These are phyloP conservation scores for Poeciliopsis paucimaculata DNA, from an alignment of 2,797 vertebrate species.

Conservation along the genomic window DNA sequence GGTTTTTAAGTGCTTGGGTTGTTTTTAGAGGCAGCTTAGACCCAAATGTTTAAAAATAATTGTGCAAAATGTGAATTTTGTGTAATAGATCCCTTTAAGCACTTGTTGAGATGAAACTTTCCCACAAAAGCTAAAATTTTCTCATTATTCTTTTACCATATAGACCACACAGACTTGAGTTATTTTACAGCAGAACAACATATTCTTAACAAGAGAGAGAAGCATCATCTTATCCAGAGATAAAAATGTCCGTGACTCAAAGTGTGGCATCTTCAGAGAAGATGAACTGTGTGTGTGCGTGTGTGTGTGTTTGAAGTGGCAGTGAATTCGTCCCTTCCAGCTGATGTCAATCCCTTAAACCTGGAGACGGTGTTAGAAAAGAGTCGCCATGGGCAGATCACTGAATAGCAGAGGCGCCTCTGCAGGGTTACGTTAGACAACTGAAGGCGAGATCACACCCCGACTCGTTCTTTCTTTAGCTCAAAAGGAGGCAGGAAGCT, in stretches of 20 bases:
- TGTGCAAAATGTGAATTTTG: no score
- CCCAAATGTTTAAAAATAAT: no score
- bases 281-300: neutral
- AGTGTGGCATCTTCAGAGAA: conserved; percentile 9
- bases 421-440: neutral
- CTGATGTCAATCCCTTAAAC: conserved; percentile 21
- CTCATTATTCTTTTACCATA: neutral
- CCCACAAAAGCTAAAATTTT: neutral
- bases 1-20: neutral
- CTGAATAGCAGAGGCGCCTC: neutral
- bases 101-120: neutral
- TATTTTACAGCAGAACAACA: neutral
- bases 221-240: neutral
- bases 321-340: conserved; percentile 16
- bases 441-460: conserved; percentile 38
- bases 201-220: neutral
- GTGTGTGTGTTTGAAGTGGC: neutral
- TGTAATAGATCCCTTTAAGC: neutral
- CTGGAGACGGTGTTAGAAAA: neutral
- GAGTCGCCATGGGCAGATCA: conserved; percentile 2
- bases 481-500: neutral
- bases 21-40: neutral
- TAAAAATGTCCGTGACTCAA: conserved; percentile 13
- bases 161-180: neutral
- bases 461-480: neutral